Conservation (phyloP, 2,113 vertebrate genomes). For the Pedionomus torquatus region DNA sequence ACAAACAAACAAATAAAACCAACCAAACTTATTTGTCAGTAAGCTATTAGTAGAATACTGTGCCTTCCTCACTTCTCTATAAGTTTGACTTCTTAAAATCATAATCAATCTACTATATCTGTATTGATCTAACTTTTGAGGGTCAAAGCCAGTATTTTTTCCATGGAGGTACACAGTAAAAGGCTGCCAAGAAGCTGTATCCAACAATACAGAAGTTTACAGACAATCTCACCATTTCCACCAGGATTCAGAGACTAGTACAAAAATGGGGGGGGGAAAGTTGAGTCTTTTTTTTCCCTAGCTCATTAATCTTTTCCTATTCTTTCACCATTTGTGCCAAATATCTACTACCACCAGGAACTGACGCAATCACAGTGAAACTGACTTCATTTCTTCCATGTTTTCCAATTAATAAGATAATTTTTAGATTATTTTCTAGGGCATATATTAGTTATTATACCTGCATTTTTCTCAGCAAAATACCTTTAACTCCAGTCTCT, state of each 20-base stretch:
- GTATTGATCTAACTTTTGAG: background rate
- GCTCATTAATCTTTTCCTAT: background rate
- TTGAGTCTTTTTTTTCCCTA: background rate
- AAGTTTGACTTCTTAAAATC: background rate
- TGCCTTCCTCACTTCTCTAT: background rate
- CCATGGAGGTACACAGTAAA: background rate
- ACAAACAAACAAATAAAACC: too few species aligned
- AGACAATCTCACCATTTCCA: background rate
- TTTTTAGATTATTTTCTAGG: background rate
- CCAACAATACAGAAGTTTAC: background rate
- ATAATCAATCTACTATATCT: background rate
- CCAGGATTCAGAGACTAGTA: background rate
- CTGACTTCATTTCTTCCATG: background rate
- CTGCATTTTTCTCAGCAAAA: background rate
- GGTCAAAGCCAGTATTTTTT: background rate
- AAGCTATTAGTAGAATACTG: background rate
- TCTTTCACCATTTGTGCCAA: background rate
- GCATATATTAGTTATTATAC: background rate
- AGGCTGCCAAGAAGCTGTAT: background rate
- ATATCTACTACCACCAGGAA: background rate
- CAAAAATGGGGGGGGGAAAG: background rate
- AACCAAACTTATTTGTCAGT: background rate
- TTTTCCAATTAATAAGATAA: background rate
- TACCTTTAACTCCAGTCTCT: background rate
- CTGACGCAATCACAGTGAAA: background rate